Percentiles rank a stretch among this genome's conserved stretches.
These are phyloP conservation scores for Eonycteris spelaea DNA, from an alignment of 2,113 vertebrate species.

Conservation along the genomic window DNA sequence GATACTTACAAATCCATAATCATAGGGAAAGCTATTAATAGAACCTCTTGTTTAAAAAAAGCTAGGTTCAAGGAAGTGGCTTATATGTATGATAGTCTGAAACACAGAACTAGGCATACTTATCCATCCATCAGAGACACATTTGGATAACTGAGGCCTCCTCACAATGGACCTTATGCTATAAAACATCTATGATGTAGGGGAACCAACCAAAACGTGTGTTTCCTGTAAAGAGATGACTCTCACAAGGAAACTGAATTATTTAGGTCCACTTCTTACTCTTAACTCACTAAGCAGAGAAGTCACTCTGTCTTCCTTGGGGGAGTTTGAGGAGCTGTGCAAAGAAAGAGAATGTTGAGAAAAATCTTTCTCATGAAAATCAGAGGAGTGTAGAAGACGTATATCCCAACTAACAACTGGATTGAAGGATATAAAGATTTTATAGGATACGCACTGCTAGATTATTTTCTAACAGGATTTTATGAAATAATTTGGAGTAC, in stretches of 20 bases:
- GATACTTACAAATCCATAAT: not conserved
- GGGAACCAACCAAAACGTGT: not conserved
- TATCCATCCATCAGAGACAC: not conserved
- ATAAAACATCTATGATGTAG: not conserved
- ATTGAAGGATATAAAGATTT: not conserved
- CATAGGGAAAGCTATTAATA: not conserved
- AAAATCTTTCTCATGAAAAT: conserved; percentile 19
- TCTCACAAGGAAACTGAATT: not conserved
- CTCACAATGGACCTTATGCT: not conserved
- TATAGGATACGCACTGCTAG: not conserved
- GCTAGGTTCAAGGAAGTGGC: not conserved
- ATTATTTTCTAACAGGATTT: not conserved
- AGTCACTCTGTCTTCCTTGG: not conserved
- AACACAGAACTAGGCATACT: not conserved
- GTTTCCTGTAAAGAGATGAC: not conserved
- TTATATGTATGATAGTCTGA: not conserved
- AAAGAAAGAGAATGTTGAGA: not conserved
- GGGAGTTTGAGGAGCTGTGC: not conserved
- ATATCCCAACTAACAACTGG: not conserved
- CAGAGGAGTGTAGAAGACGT: not conserved
- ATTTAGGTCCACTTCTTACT: not conserved
- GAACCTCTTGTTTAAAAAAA: not conserved
- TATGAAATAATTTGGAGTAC: not conserved
- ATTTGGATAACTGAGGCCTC: not conserved
- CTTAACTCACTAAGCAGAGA: not conserved